phyloP scores from a whole-genome alignment of 2,888 invertebrate species.

The Lepetodrilus schrolli region DNA sequence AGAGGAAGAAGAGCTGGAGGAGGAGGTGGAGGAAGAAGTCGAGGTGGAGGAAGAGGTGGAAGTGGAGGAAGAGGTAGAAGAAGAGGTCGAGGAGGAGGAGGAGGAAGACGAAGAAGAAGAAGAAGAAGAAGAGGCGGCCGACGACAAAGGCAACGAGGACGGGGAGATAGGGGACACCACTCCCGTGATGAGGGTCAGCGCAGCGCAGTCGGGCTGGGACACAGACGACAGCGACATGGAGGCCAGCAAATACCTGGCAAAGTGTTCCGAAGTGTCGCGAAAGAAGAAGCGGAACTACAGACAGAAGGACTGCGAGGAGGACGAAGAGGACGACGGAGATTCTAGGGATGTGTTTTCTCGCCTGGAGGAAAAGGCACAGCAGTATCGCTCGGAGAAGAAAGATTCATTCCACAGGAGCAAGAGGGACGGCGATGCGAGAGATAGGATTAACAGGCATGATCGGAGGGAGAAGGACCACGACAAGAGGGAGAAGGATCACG shows the following conservation, averaged over 20 bases:
- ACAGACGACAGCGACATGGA: background rate
- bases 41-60: conserved; percentile 39
- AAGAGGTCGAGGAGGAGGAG: conserved; percentile 13
- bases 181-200: conserved; percentile 16
- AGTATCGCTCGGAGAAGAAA: conserved; percentile 2
- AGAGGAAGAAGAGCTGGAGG: conserved; percentile 28
- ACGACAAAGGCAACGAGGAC: conserved; percentile 31
- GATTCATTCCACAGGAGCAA: conserved; percentile 23
- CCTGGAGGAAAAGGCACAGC: conserved; percentile 1
- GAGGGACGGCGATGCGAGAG: conserved; percentile 34
- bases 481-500: conserved; percentile 38
- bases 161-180: conserved; percentile 32
- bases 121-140: conserved; percentile 37
- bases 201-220: background rate
- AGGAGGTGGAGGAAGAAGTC: conserved; percentile 40
- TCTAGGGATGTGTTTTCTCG: background rate
- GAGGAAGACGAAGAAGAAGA: conserved; percentile 27
- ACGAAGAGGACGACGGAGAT: conserved; percentile 21
- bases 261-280: conserved; percentile 64
- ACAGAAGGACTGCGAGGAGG: conserved; percentile 21
- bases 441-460: conserved; percentile 19
- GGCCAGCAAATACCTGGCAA: background rate
- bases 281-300: conserved; percentile 52
- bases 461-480: conserved; percentile 43
- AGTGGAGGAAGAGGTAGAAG: conserved; percentile 30